These are phyloP conservation scores for Parambassis ranga DNA, from an alignment of 2,797 vertebrate species.

Conservation along the genomic window DNA sequence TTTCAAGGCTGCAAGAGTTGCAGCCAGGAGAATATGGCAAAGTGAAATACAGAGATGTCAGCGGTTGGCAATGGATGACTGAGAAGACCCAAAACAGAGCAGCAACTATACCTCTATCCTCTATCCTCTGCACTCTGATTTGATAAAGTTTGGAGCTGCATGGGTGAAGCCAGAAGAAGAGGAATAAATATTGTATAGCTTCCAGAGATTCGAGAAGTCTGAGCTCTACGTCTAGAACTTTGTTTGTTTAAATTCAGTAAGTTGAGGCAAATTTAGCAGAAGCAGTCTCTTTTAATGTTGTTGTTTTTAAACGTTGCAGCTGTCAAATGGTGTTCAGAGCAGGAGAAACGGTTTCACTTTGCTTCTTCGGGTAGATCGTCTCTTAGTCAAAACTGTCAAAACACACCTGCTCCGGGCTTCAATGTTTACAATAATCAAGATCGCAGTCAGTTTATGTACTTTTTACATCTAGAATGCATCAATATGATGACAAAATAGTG, in stretches of 20 bases:
- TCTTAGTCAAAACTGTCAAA: constrained; percentile 20
- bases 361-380: not conserved
- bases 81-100: constrained; percentile 8
- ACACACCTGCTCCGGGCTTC: constrained; percentile 1
- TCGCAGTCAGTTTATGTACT: not conserved
- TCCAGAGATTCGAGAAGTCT: constrained; percentile 41
- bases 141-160: constrained; percentile 18
- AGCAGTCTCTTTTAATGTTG: constrained; percentile 6
- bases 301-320: constrained; percentile 27
- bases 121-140: constrained; percentile 18
- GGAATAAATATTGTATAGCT: constrained; percentile 27
- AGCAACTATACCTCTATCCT: constrained; percentile 14
- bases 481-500: not conserved
- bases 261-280: constrained; percentile 29
- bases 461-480: not conserved
- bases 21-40: constrained; percentile 28
- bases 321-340: constrained; percentile 25
- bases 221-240: constrained; percentile 24
- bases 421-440: not conserved
- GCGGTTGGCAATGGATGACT: constrained; percentile 40
- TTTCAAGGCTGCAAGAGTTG: constrained; percentile 11
- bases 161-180: constrained; percentile 19
- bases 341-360: constrained; percentile 14
- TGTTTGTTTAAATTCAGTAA: constrained; percentile 41
- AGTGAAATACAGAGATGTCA: constrained; percentile 45